Percentiles rank a stretch among this genome's conserved stretches.
Conservation (phyloP, 1,140 invertebrate species). For the Saccostrea cuccullata region DNA sequence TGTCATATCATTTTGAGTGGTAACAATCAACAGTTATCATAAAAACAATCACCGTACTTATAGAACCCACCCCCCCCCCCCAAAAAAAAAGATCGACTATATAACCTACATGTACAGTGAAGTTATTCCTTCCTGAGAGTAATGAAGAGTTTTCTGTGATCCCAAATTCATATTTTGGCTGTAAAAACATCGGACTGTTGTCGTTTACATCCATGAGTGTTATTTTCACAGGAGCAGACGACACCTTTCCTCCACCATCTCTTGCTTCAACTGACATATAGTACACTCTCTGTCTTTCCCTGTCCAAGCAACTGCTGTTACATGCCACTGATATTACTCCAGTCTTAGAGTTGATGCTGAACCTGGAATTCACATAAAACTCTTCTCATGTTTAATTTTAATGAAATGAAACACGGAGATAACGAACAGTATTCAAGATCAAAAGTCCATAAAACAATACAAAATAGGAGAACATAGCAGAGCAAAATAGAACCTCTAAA, state of each 20-base stretch:
- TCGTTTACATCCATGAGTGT: slow-evolving; percentile 7
- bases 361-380: not conserved
- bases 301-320: slow-evolving; percentile 11
- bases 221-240: not conserved
- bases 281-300: not conserved
- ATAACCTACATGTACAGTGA: not conserved
- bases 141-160: not conserved
- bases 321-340: not conserved
- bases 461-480: no score
- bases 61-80: no score
- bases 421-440: no score
- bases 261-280: not conserved
- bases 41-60: no score
- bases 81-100: no score
- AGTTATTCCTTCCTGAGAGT: not conserved
- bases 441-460: no score
- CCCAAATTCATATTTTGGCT: slow-evolving; percentile 2
- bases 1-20: no score
- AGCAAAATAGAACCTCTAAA: no score
- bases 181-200: not conserved
- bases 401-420: no score
- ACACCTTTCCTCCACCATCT: slow-evolving; percentile 10
- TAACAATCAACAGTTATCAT: no score
- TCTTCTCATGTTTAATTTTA: no score
- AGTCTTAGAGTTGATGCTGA: not conserved